phyloP scores from a whole-genome alignment of 2,888 invertebrate genomes.

The Kuschelorhynchus macadamiae region DNA sequence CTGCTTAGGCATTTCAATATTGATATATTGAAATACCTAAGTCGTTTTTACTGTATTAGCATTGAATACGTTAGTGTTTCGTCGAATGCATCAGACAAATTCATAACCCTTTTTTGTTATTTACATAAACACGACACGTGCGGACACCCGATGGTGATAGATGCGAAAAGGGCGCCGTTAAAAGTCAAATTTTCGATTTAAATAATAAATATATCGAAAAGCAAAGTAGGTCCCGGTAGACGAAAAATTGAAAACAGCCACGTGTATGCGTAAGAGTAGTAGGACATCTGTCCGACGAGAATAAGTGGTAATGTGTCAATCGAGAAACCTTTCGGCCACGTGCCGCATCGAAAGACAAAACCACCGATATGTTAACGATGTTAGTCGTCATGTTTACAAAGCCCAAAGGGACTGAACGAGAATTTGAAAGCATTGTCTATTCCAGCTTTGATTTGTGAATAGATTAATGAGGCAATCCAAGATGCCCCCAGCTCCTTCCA shows the following conservation, averaged over 20 bases:
- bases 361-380: constrained; percentile 46
- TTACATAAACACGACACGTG: constrained; percentile 21
- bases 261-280: constrained; percentile 43
- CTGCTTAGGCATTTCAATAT: too few species aligned
- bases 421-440: too few species aligned
- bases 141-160: constrained; percentile 16
- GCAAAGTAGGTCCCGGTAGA: constrained; percentile 19
- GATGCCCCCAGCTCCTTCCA: too few species aligned
- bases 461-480: too few species aligned
- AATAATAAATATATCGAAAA: constrained; percentile 18
- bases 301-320: constrained; percentile 49
- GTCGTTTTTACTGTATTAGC: too few species aligned
- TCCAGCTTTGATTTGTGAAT: too few species aligned
- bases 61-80: too few species aligned
- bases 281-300: constrained; percentile 44
- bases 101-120: background rate
- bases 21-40: too few species aligned
- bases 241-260: constrained; percentile 42
- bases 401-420: too few species aligned
- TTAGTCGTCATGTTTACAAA: constrained; percentile 47
- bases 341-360: constrained; percentile 46
- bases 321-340: constrained; percentile 36
- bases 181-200: constrained; percentile 42
- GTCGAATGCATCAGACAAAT: background rate
- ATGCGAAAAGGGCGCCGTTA: constrained; percentile 17